A percentile compares a stretch with the other conserved stretches of the same genome.
These are phyloP conservation scores for Ectemnius lituratus DNA, from an alignment of 2,888 invertebrate genomes.

Conservation along the genomic window DNA sequence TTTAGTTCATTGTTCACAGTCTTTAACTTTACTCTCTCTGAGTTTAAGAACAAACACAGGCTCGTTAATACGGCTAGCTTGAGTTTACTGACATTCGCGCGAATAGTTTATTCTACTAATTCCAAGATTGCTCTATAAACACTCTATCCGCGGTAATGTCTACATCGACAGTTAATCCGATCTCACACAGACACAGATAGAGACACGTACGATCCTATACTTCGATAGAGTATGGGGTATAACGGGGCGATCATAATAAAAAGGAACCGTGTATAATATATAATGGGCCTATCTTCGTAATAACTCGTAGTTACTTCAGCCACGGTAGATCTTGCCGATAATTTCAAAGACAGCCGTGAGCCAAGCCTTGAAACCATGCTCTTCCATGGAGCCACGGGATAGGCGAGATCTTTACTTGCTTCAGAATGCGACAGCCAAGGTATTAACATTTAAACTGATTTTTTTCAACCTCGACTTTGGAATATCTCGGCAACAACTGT, in stretches of 20 bases:
- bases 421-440: conserved; percentile 25
- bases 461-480: conserved; percentile 38
- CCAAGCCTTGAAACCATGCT: conserved; percentile 48
- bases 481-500: conserved; percentile 8
- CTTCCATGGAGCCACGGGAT: conserved; percentile 48
- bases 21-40: too few relatives aligned
- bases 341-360: conserved; percentile 65
- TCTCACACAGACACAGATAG: conserved; percentile 46
- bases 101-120: conserved; percentile 40
- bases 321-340: conserved; percentile 70
- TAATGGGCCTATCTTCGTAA: conserved; percentile 73
- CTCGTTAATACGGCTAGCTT: neutral
- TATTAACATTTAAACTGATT: conserved; percentile 30
- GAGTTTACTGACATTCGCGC: neutral
- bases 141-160: conserved; percentile 61
- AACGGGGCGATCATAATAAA: conserved; percentile 54
- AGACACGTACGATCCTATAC: conserved; percentile 3
- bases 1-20: too few relatives aligned
- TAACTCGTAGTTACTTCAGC: conserved; percentile 69
- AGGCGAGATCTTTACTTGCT: conserved; percentile 36
- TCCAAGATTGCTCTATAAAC: conserved; percentile 63
- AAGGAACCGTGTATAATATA: conserved; percentile 71
- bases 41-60: neutral
- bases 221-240: conserved; percentile 24
- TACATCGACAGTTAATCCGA: conserved; percentile 58